These are phyloP conservation scores for Mythimna pallens DNA, from an alignment of 2,888 invertebrate species.

Conservation along the genomic window DNA sequence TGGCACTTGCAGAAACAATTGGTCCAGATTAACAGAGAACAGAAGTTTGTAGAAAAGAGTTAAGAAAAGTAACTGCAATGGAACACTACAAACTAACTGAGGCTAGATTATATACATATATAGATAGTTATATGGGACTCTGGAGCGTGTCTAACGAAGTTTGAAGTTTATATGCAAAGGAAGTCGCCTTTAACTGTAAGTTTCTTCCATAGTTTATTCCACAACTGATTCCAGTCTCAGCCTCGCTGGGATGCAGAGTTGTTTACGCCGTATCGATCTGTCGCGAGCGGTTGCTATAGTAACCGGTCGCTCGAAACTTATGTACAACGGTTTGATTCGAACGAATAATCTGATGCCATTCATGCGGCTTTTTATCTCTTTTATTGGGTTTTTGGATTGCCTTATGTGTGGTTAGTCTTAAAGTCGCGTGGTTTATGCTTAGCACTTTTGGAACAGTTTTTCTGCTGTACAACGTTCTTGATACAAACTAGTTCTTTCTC, in stretches of 20 bases:
- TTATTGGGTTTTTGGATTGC: constrained; percentile 12
- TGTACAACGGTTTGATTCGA: constrained; percentile 38
- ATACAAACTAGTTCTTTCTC: too few species aligned
- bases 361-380: constrained; percentile 23
- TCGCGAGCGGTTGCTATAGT: constrained; percentile 43
- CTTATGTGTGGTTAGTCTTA: constrained; percentile 1
- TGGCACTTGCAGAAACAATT: background rate
- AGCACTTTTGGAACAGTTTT: background rate
- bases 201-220: constrained; percentile 33
- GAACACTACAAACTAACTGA: background rate
- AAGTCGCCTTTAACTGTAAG: constrained; percentile 25
- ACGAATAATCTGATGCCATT: constrained; percentile 39
- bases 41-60: background rate
- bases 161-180: constrained; percentile 6
- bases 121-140: background rate
- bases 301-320: constrained; percentile 41
- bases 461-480: background rate
- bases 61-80: background rate
- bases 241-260: constrained; percentile 45
- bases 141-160: background rate
- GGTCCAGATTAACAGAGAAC: background rate
- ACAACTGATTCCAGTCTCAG: constrained; percentile 27
- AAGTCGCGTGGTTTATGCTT: background rate
- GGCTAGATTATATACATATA: too few species aligned
- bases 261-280: constrained; percentile 58